Evolutionary conservation across 2,797 vertebrate genomes (phyloP).

Genomic region (Buceros bicornis): DNA sequence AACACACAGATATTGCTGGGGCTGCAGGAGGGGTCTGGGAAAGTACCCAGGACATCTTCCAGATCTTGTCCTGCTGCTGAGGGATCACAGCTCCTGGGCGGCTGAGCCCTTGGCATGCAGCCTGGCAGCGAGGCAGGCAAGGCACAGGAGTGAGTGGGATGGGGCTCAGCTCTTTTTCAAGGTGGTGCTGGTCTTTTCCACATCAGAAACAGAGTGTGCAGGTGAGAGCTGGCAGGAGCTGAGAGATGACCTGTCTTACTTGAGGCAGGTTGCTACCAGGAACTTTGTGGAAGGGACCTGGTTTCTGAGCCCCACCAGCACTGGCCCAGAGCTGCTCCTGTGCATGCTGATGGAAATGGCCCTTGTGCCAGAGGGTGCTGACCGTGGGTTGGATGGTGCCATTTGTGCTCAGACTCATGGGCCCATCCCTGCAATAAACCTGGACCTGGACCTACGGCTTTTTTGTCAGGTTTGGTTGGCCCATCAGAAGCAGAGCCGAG

Average conservation of each 20-base stretch:
- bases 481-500: slow-evolving; percentile 5
- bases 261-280: neutral
- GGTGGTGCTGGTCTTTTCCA: neutral
- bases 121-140: neutral
- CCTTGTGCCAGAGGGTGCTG: neutral
- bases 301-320: neutral
- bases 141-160: neutral
- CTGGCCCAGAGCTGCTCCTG: neutral
- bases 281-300: neutral
- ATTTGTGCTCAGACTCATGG: neutral
- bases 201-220: neutral
- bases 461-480: slow-evolving; percentile 8
- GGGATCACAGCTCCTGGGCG: neutral
- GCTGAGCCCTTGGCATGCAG: neutral
- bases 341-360: neutral
- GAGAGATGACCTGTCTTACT: neutral
- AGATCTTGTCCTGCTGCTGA: neutral
- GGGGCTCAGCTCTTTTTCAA: neutral
- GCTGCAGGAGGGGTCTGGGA: neutral
- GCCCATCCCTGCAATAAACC: neutral
- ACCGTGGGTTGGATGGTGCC: neutral
- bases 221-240: neutral
- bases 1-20: neutral
- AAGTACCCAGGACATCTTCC: neutral
- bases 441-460: neutral